Conservation (phyloP, 53 echinoderm and acorn worm genomes). For the Stichopus horrens region DNA sequence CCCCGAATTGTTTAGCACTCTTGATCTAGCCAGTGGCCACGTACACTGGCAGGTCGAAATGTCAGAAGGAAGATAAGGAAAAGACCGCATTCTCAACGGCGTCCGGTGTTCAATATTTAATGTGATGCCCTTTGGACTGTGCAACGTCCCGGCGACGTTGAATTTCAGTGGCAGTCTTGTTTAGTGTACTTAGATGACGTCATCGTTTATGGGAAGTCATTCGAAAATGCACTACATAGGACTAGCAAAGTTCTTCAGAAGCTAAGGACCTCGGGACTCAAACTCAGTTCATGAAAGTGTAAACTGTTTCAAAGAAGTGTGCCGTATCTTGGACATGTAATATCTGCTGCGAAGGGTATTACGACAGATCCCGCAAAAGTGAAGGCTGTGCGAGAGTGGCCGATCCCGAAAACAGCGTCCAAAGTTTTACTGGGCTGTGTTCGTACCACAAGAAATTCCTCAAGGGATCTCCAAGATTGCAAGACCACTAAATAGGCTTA, state of each 20-base stretch:
- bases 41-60: conserved; percentile 1
- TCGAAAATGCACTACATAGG: background rate
- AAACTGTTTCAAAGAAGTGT: conserved; percentile 27
- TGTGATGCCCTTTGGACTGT: conserved; percentile 37
- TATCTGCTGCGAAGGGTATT: conserved; percentile 30
- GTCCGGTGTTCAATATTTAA: conserved; percentile 3
- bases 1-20: conserved; percentile 5
- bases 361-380: conserved; percentile 25
- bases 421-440: conserved; percentile 7
- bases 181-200: conserved; percentile 38
- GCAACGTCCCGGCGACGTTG: conserved; percentile 24
- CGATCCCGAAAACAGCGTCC: background rate
- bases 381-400: background rate
- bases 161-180: conserved; percentile 25
- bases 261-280: background rate
- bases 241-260: background rate
- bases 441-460: background rate
- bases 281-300: conserved; percentile 21
- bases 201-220: conserved; percentile 13
- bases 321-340: conserved; percentile 25
- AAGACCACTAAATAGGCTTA: background rate
- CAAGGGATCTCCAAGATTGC: background rate
- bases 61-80: background rate
- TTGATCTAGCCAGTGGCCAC: conserved; percentile 12
- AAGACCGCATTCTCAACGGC: background rate